Percentiles rank a stretch among this genome's conserved stretches.
Evolutionary conservation across 1,140 invertebrate genomes (phyloP).

Genomic region (Probaryconus sp.): DNA sequence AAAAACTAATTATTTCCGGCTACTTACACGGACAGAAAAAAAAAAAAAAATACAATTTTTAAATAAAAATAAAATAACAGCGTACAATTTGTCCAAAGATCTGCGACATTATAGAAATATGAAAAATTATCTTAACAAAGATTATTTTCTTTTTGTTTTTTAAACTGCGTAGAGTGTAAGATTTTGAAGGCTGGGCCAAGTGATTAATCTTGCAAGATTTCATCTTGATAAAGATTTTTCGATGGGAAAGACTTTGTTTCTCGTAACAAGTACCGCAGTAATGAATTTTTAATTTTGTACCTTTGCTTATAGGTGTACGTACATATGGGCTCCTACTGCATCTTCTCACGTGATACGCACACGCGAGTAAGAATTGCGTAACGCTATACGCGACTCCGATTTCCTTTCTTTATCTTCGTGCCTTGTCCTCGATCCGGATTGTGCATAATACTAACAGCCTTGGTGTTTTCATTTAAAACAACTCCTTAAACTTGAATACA

Average conservation of each 20-base stretch:
- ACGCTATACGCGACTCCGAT: slow-evolving; percentile 11
- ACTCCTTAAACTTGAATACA: too few species aligned
- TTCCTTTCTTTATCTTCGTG: slow-evolving; percentile 21
- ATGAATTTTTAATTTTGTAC: slow-evolving; percentile 29
- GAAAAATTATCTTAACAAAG: too few species aligned
- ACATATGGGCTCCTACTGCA: not conserved
- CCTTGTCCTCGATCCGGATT: slow-evolving; percentile 15
- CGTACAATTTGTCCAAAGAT: too few species aligned
- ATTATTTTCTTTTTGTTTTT: too few species aligned
- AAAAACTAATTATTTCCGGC: slow-evolving; percentile 45
- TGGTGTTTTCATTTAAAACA: not conserved
- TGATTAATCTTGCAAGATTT: slow-evolving; percentile 21
- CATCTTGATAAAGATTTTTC: slow-evolving; percentile 13
- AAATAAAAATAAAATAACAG: too few species aligned
- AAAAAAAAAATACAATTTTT: too few species aligned
- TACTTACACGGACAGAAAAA: too few species aligned
- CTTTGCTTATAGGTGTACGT: too few species aligned
- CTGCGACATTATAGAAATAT: too few species aligned
- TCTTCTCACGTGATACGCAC: slow-evolving; percentile 19
- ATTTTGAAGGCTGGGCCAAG: slow-evolving; percentile 7
- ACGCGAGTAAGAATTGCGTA: not conserved
- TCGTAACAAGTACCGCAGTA: slow-evolving; percentile 16
- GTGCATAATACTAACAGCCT: not conserved
- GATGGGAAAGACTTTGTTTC: slow-evolving; percentile 7
- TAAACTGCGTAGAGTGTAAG: slow-evolving; percentile 8